Evolutionary conservation across 2,113 vertebrate species (phyloP).

Genomic region (Mesoclemmys tuberculata): DNA sequence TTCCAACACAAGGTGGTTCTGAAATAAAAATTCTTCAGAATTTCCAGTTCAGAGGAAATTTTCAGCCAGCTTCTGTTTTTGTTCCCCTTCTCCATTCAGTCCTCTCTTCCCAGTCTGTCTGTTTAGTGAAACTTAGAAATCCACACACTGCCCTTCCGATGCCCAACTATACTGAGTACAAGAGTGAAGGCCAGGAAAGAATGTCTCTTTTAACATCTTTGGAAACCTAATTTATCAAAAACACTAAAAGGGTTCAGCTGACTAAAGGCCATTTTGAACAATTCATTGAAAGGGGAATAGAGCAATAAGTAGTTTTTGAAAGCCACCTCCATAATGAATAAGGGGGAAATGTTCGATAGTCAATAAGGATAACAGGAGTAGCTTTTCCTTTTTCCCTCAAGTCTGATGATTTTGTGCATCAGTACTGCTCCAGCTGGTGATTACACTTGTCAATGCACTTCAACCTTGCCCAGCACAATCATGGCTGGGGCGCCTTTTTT

Average conservation of each 20-base stretch:
- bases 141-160: background rate
- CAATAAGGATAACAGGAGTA: background rate
- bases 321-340: background rate
- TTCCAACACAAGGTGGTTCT: background rate
- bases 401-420: background rate
- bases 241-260: background rate
- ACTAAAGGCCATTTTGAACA: constrained; percentile 31
- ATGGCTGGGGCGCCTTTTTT: background rate
- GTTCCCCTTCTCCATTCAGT: background rate
- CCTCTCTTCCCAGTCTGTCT: background rate
- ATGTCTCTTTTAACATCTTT: background rate
- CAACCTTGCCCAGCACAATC: background rate
- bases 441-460: background rate
- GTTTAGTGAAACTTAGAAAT: constrained; percentile 3
- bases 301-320: constrained; percentile 21
- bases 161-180: constrained; percentile 29
- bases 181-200: background rate
- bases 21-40: background rate
- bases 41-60: background rate
- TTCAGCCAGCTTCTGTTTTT: background rate
- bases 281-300: constrained; percentile 20
- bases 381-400: background rate
- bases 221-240: background rate
- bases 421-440: background rate
- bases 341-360: background rate